Base-by-base conservation (phyloP, 2,888 invertebrate genomes). In the Pristionchus entomophagus region DNA sequence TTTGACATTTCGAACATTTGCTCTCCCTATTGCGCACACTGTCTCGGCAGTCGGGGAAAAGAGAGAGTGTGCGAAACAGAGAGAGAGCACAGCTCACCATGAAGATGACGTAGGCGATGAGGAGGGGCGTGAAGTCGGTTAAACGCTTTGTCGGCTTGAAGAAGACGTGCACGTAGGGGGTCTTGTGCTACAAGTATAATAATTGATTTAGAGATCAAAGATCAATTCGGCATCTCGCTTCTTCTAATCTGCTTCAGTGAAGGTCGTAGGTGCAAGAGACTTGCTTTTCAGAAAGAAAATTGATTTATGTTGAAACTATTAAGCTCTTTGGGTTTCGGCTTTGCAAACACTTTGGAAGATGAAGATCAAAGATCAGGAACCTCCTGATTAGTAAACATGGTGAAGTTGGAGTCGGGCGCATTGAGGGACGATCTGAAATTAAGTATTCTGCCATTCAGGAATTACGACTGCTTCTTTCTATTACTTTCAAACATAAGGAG, bases 101-200 rank as follows among this genome's bases (percentile, higher is more conserved):
- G 82, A 91, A 91, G 12, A 90, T 87, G 22, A 91, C 65, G 73
- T 91, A 92, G 2, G 91, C 89, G 6, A 88, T 88, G 12, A 91
- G 86, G 17, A 92, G 87, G 0, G 91, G 91, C 56, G 90, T 84
- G 86, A 92, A 92, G 80, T 92, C 91, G 12, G 89, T 88, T 85
- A 92, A 89, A n/a, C 91, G 90, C 65, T 92, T 91, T 69, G 91
- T 78, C 0, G 92, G 91, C 32, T 91, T 86, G 82, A 91, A 92
- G 87, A 91, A 92, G 14, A 92, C 91, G 85, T 92, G 91, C 14
- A 92, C 89, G 78, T 90, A 91, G 14, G 91, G 91, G 8, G 87
- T 84, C 65, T 89, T 56, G 56, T 56, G 83, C 85, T 88, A 86
- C 22, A 88, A 73, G 62, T 17, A 73, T 78, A 38, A n/a, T 29